Conservation (phyloP, 2,797 vertebrate species). For the Petrocephalus schoutedeni region DNA sequence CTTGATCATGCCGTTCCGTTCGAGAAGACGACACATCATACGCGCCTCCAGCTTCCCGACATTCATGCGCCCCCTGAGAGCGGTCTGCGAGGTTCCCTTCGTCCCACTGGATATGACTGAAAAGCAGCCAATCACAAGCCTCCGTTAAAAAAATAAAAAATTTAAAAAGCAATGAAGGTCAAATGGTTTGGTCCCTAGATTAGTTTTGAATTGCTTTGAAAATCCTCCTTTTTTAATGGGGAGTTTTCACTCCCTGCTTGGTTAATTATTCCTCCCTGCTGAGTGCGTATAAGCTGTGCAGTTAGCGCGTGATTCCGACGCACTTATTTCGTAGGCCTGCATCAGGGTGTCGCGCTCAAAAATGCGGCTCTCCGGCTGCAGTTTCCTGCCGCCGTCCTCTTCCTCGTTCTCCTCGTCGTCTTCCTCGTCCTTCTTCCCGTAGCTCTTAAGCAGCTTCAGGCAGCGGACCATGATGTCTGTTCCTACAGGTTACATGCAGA, state of each 20-base stretch:
- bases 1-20: slow-evolving; percentile 79
- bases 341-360: slow-evolving; percentile 80
- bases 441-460: slow-evolving; percentile 77
- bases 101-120: slow-evolving; percentile 80
- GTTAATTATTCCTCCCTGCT: not conserved
- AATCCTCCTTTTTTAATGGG: not conserved
- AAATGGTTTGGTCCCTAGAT: not conserved
- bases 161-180: not conserved
- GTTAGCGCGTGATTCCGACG: slow-evolving; percentile 33
- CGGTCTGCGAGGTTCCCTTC: slow-evolving; percentile 77
- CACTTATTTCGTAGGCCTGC: slow-evolving; percentile 85
- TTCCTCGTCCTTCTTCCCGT: slow-evolving; percentile 67
- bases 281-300: not conserved
- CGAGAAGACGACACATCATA: slow-evolving; percentile 82
- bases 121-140: slow-evolving; percentile 31
- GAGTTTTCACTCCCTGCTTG: not conserved
- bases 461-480: slow-evolving; percentile 78
- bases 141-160: not conserved
- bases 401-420: slow-evolving; percentile 74
- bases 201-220: not conserved
- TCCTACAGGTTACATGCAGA: slow-evolving; percentile 54
- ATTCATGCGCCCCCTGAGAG: slow-evolving; percentile 72
- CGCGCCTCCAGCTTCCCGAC: slow-evolving; percentile 85
- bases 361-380: slow-evolving; percentile 65
- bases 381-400: slow-evolving; percentile 58